phyloP scores from a whole-genome alignment of 2,888 invertebrate genomes.

The Beris morrisii region DNA sequence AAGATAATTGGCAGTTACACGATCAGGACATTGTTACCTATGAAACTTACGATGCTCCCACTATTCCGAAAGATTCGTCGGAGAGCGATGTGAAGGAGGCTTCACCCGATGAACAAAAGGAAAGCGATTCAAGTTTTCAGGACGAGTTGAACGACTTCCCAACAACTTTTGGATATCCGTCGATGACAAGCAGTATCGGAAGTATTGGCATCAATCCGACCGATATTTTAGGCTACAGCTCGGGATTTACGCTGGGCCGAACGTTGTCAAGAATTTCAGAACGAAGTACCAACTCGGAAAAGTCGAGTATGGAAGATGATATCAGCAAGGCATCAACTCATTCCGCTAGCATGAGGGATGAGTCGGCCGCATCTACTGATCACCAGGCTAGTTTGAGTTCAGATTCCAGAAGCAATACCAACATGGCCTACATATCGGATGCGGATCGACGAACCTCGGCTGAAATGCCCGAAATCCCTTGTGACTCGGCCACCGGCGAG shows the following conservation, averaged over 20 bases:
- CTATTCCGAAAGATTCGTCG: slow-evolving; percentile 49
- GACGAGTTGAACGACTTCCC: slow-evolving; percentile 78
- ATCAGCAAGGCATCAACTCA: slow-evolving; percentile 83
- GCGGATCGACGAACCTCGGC: slow-evolving; percentile 79
- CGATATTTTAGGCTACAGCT: slow-evolving; percentile 73
- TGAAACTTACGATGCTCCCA: slow-evolving; percentile 59
- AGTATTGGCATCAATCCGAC: slow-evolving; percentile 63
- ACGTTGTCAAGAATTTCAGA: slow-evolving; percentile 86
- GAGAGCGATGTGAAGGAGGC: slow-evolving; percentile 57
- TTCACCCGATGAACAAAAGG: slow-evolving; percentile 61
- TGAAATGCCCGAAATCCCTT: slow-evolving; percentile 82
- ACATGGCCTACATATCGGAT: slow-evolving; percentile 76
- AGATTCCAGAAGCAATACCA: slow-evolving; percentile 76
- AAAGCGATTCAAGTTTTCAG: slow-evolving; percentile 66
- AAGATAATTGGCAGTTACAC: slow-evolving; percentile 79
- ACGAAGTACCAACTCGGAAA: slow-evolving; percentile 84
- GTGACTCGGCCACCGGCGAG: slow-evolving; percentile 64
- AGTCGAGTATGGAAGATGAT: slow-evolving; percentile 83
- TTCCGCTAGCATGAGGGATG: slow-evolving; percentile 82
- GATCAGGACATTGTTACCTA: slow-evolving; percentile 65
- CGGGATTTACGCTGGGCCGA: slow-evolving; percentile 72
- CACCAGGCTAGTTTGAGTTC: slow-evolving; percentile 84
- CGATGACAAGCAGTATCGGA: slow-evolving; percentile 57
- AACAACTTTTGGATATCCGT: slow-evolving; percentile 72
- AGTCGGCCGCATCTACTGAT: slow-evolving; percentile 80